A percentile compares a stretch with the other conserved stretches of the same genome.
Evolutionary conservation across 2,888 invertebrate species (phyloP).

Genomic region (Embidobia sp.): DNA sequence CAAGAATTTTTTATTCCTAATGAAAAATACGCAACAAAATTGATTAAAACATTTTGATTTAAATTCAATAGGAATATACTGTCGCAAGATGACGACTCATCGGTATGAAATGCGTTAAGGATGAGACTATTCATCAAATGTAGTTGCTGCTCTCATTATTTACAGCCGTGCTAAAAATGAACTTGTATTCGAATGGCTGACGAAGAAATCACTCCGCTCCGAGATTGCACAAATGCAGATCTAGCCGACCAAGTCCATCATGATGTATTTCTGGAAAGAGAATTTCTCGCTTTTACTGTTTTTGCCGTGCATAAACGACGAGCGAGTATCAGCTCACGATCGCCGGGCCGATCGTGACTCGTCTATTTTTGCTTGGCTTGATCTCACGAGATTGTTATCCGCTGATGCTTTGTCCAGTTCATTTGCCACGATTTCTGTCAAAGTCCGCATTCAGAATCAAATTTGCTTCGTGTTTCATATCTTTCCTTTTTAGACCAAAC

Average conservation of each 20-base stretch:
- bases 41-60: too few relatives aligned
- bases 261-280: constrained; percentile 55
- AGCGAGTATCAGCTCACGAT: constrained; percentile 50
- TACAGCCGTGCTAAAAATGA: constrained; percentile 17
- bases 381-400: constrained; percentile 48
- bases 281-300: constrained; percentile 55
- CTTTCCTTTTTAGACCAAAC: too few relatives aligned
- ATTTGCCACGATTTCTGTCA: constrained; percentile 39
- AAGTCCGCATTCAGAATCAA: constrained; percentile 3
- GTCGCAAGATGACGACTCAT: too few relatives aligned
- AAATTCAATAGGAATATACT: too few relatives aligned
- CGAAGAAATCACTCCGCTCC: constrained; percentile 12
- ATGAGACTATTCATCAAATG: constrained; percentile 13
- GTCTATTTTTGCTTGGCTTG: constrained; percentile 37
- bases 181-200: background rate
- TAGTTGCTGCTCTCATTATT: constrained; percentile 4
- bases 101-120: constrained; percentile 2
- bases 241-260: constrained; percentile 29
- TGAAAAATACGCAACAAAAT: too few relatives aligned
- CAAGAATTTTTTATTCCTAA: too few relatives aligned
- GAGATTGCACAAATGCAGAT: constrained; percentile 26
- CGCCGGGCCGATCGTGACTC: constrained; percentile 56
- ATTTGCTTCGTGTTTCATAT: too few relatives aligned
- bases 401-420: constrained; percentile 27
- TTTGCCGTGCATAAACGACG: constrained; percentile 45